Percentiles rank a stretch among this genome's conserved stretches.
Evolutionary conservation across 2,113 vertebrate genomes (phyloP).

Genomic region (Cyprinus carpio): DNA sequence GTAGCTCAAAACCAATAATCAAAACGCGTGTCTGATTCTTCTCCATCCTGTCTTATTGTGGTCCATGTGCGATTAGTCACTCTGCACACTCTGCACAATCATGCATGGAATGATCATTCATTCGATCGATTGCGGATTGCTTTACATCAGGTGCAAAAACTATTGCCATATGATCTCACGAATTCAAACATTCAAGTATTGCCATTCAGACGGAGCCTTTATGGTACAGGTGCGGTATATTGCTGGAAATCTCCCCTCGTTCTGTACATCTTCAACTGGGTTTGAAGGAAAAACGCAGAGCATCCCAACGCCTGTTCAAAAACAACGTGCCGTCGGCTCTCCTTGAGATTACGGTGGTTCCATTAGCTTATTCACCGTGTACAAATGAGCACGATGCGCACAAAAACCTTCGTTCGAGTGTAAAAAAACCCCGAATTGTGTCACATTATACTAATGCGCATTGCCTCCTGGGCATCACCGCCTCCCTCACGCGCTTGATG

Average conservation of each 20-base stretch:
- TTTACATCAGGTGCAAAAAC: conserved; percentile 17
- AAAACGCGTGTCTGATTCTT: conserved; percentile 20
- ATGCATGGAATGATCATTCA: conserved; percentile 7
- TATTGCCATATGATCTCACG: conserved; percentile 20
- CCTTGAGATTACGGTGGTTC: conserved; percentile 23
- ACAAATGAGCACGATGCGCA: neutral
- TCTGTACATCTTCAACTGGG: conserved; percentile 24
- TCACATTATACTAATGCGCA: conserved; percentile 26
- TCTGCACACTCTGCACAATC: conserved; percentile 17
- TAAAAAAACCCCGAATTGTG: neutral
- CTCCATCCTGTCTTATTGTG: neutral
- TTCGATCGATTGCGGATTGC: neutral
- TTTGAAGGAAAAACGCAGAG: conserved; percentile 33
- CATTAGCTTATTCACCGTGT: neutral
- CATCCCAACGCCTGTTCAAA: conserved; percentile 32
- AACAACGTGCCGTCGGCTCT: conserved; percentile 1
- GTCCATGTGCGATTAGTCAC: conserved; percentile 24
- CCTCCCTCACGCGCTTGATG: conserved; percentile 37
- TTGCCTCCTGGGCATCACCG: conserved; percentile 23
- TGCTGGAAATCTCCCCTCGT: neutral
- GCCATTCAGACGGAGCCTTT: neutral
- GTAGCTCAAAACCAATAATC: conserved; percentile 22
- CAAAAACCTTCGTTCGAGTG: neutral
- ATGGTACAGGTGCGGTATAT: neutral
- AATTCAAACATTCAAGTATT: conserved; percentile 15